Base-by-base conservation (phyloP, 2,888 invertebrate species). In the Amphimallon solstitiale region DNA sequence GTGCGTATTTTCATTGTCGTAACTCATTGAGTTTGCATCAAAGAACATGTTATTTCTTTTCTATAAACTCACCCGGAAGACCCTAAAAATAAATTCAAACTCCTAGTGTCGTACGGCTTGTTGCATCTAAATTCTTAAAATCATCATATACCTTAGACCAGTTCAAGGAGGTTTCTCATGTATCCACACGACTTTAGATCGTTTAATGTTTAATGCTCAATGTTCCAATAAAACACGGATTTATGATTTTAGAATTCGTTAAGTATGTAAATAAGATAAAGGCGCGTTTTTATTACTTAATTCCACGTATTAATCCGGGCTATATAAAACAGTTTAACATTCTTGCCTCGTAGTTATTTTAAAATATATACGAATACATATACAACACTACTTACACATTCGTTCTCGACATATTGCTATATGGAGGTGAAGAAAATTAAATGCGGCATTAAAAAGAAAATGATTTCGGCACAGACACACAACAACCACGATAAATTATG, bases 181-280 rank as follows among this genome's bases (percentile, higher is more conserved):
- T 43, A 56, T 56, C 37, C 19, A 37, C 15, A 37, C 23, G 29
- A 14, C 9, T 56, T 56, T 14, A 10, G 56, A 56, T 23, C 23
- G 56, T 40, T 54, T 56, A 54, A 54, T 37, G 19, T 9, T 19
- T 3, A 7, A 40, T 29, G 29, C 29, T 56, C 38, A 45, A 45
- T 19, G 14, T 40, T 23, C 56, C n/a, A 56, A 29, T 56, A 43
- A 56, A 56, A 56, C 21, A 6, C 23, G 40, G 23, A 43, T 56
- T 56, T 56, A 56, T 23, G 56, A 56, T 29, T 14, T 15, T 56
- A 23, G 43, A 40, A 43, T 56, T 56, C 56, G 56, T 56, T 56
- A 40, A 56, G 23, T 40, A 56, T 56, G 56, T 56, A 56, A 56
- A 56, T 56, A 56, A 56, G 56, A 56, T 56, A 23, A 21, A 43